Base-by-base conservation (phyloP, 2,113 vertebrate genomes). In the Chionodraco myersi region DNA sequence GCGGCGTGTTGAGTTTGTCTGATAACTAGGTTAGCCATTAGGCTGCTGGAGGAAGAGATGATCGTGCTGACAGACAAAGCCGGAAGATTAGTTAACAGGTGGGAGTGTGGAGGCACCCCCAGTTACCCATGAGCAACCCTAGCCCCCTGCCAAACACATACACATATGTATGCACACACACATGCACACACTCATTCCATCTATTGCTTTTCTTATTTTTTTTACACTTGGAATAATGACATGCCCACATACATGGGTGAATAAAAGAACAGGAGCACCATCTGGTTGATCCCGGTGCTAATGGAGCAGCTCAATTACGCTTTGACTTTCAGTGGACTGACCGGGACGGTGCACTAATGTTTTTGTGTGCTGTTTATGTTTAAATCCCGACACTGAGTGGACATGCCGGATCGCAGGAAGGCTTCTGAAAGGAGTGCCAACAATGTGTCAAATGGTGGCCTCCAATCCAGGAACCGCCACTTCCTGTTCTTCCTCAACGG, bases 241-340 rank as follows among this genome's bases (percentile, higher is more conserved):
- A 88, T 79, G 73, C 61, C 71, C 57, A 82, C 88, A 86, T 83
- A 87, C 87, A 84, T 73, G 77, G 72, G 78, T 66, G 74, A 88
- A 85, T 90, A 66, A 91, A 81, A 83, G 66, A 88, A 84, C 59
- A 64, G 80, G 81, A 80, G 82, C 86, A 92, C 92, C 94, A 94
- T 93, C 92, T 93, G 93, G 80, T 88, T 89, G 89, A 91, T 88
- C 86, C 82, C 70, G 5, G 79, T 74, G 84, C 92, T 93, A 93
- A 94, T 92, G 92, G 88, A 92, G 88, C 86, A 63, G 82, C 60
- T 93, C 88, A 91, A 92, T 94, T 92, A 92, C 52, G 77, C 86
- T 87, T 77, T 93, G 92, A 93, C 92, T 91, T 92, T 91, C 87
- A 91, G 51, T 77, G 88, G 86, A 88, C 77, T 67, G 86, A 81